A percentile compares a stretch with the other conserved stretches of the same genome.
These are phyloP conservation scores for Subanguina moxae DNA, from an alignment of 1,140 invertebrate species.

Conservation along the genomic window DNA sequence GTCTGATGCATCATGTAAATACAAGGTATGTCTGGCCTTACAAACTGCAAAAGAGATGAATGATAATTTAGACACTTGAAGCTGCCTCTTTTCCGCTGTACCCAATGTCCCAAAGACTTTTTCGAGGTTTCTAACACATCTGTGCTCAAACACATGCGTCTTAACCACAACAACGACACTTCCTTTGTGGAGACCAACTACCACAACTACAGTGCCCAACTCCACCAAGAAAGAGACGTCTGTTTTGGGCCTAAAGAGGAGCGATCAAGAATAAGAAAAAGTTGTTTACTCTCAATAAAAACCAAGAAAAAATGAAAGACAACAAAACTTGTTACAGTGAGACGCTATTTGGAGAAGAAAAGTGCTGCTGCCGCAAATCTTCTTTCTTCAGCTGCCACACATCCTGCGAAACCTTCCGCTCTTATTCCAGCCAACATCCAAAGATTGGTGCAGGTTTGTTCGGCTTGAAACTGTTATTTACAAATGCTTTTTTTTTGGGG, in stretches of 20 bases:
- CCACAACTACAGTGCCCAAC: constrained; percentile 9
- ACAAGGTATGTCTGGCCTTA: constrained; percentile 10
- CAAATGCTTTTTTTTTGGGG: too few relatives aligned
- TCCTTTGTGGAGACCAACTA: constrained; percentile 18
- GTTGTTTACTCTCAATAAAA: too few relatives aligned
- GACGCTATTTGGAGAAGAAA: too few relatives aligned
- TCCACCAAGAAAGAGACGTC: constrained; percentile 14
- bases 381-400: too few relatives aligned
- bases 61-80: constrained; percentile 27
- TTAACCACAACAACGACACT: constrained; percentile 12
- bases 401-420: too few relatives aligned
- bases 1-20: constrained; percentile 29
- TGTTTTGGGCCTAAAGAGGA: constrained; percentile 22
- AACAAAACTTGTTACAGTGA: too few relatives aligned
- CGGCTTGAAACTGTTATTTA: too few relatives aligned
- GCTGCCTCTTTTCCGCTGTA: constrained; percentile 24
- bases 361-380: too few relatives aligned
- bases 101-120: constrained; percentile 23
- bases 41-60: neutral
- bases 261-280: too few relatives aligned
- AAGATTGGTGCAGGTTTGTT: too few relatives aligned
- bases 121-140: constrained; percentile 23
- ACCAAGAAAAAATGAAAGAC: too few relatives aligned
- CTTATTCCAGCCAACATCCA: too few relatives aligned
- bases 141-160: constrained; percentile 22